Conservation (phyloP, 2,888 invertebrate species). For the Pseudoips prasinana region DNA sequence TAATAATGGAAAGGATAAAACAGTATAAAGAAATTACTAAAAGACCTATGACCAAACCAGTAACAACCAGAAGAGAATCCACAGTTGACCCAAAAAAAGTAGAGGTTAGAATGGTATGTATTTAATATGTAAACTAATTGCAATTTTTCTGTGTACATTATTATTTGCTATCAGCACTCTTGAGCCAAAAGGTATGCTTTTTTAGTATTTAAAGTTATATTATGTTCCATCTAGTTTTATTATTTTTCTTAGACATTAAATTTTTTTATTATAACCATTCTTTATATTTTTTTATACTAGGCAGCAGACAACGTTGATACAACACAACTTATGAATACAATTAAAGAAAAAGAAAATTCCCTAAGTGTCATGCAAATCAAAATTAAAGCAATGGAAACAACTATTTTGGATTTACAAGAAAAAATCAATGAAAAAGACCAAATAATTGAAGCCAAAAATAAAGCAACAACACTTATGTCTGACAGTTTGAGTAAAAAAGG, state of each 20-base stretch:
- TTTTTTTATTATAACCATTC: no score
- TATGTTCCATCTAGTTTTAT: no score
- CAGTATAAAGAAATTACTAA: slow-evolving; percentile 77
- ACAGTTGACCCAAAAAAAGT: slow-evolving; percentile 17
- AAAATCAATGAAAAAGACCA: slow-evolving; percentile 91
- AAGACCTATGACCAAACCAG: slow-evolving; percentile 56
- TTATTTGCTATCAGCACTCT: no score
- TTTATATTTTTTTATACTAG: slow-evolving; percentile 26
- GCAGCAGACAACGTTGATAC: slow-evolving; percentile 63
- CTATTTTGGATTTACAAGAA: slow-evolving; percentile 91
- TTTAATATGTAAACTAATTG: no score
- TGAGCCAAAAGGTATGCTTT: no score
- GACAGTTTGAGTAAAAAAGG: slow-evolving; percentile 86
- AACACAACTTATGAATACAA: slow-evolving; percentile 83
- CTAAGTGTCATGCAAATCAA: slow-evolving; percentile 69
- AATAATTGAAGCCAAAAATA: slow-evolving; percentile 90
- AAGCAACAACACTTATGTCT: slow-evolving; percentile 88
- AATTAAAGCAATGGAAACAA: slow-evolving; percentile 85
- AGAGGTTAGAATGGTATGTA: no score
- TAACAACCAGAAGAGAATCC: slow-evolving; percentile 47
- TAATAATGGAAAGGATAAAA: slow-evolving; percentile 74
- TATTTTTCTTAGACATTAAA: no score
- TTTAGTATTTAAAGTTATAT: no score
- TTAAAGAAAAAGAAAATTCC: slow-evolving; percentile 80
- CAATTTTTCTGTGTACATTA: no score